These are phyloP conservation scores for Drosophila pectinifera DNA, from an alignment of 1,140 invertebrate genomes.

Conservation along the genomic window DNA sequence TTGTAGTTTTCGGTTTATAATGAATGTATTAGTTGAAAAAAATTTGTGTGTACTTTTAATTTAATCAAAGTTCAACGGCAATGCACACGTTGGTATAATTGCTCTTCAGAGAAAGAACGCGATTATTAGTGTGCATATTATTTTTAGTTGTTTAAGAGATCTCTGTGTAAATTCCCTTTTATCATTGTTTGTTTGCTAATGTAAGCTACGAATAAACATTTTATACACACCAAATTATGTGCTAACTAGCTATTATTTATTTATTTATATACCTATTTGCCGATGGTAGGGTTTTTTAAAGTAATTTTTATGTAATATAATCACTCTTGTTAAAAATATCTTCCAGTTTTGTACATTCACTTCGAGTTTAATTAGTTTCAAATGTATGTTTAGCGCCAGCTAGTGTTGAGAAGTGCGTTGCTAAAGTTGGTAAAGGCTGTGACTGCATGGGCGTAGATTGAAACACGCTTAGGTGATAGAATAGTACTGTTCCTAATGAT, in stretches of 20 bases:
- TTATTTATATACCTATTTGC: too few species aligned
- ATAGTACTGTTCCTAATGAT: neutral
- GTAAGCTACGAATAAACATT: slow-evolving; percentile 67
- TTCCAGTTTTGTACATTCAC: neutral
- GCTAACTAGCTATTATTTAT: too few species aligned
- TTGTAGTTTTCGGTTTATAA: slow-evolving; percentile 17
- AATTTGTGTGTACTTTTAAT: slow-evolving; percentile 57
- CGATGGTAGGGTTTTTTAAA: too few species aligned
- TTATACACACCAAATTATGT: slow-evolving; percentile 40
- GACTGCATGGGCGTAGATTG: neutral
- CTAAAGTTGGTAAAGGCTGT: neutral
- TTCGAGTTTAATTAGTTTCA: neutral
- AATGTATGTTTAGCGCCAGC: neutral
- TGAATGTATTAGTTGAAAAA: slow-evolving; percentile 36
- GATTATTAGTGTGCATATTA: slow-evolving; percentile 52
- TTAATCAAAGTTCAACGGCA: slow-evolving; percentile 41
- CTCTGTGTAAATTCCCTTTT: slow-evolving; percentile 76
- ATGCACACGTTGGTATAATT: slow-evolving; percentile 21
- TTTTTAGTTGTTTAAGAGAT: slow-evolving; percentile 73
- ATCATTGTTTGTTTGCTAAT: slow-evolving; percentile 68
- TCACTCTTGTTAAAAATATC: too few species aligned
- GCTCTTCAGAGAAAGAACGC: slow-evolving; percentile 8
- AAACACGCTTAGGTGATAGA: neutral
- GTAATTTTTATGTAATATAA: too few species aligned
- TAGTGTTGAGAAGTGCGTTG: slow-evolving; percentile 10